A percentile compares a stretch with the other conserved stretches of the same genome.
phyloP scores from a whole-genome alignment of 2,888 invertebrate genomes.

The Galerucella nymphaeae region DNA sequence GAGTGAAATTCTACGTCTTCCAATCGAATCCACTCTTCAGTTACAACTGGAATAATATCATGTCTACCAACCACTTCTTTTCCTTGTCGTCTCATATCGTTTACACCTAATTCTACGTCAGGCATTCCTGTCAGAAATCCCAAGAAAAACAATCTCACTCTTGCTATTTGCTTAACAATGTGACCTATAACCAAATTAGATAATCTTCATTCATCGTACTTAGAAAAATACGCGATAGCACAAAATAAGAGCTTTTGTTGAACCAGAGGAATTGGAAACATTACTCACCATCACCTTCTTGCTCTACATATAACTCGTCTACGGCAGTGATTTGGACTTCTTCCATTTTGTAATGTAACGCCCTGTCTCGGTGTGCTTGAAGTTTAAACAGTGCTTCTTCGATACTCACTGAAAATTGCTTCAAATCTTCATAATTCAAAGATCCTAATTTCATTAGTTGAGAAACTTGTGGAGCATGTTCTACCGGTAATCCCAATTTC shows the following conservation, averaged over 20 bases:
- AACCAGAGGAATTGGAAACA: background rate
- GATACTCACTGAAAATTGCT: constrained; percentile 89
- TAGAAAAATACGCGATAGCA: too few species aligned
- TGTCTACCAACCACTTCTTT: constrained; percentile 98
- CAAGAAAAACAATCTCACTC: constrained; percentile 94
- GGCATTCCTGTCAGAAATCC: constrained; percentile 98
- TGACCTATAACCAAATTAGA: constrained; percentile 59
- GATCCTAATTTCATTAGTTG: constrained; percentile 97
- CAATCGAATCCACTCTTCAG: constrained; percentile 98
- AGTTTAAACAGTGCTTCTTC: constrained; percentile 94
- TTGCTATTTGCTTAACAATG: constrained; percentile 89
- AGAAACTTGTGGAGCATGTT: constrained; percentile 97
- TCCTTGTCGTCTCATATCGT: constrained; percentile 98
- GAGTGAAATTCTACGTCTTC: constrained; percentile 95
- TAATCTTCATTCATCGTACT: too few species aligned
- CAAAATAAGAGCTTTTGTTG: too few species aligned
- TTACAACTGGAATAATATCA: constrained; percentile 98
- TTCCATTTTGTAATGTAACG: constrained; percentile 93
- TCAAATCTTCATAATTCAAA: constrained; percentile 87
- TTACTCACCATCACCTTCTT: constrained; percentile 79
- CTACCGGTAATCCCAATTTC: constrained; percentile 94
- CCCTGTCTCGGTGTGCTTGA: constrained; percentile 86
- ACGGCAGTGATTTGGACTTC: constrained; percentile 94
- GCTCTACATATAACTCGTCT: constrained; percentile 92
- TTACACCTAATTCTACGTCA: constrained; percentile 95